Evolutionary conservation across 2,113 vertebrate genomes (phyloP).

Genomic region (Scatophagus argus): DNA sequence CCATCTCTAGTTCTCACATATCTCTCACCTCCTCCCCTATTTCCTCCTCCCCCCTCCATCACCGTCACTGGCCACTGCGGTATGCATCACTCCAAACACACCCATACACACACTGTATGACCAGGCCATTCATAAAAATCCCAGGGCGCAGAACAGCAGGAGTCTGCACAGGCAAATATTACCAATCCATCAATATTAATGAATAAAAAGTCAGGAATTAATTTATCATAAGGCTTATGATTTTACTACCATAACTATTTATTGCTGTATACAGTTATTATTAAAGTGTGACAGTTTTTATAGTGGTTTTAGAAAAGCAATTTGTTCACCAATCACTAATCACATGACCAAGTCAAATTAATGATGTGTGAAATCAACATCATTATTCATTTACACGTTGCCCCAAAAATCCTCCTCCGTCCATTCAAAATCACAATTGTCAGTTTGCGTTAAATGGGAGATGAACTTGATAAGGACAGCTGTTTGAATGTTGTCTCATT

Average conservation of each 20-base stretch:
- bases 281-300: too few relatives aligned
- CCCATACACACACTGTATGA: conserved; percentile 21
- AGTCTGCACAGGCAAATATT: not conserved
- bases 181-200: not conserved
- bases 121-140: conserved; percentile 57
- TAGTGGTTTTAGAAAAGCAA: too few relatives aligned
- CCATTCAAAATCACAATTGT: too few relatives aligned
- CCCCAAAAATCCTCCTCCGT: too few relatives aligned
- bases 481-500: too few relatives aligned
- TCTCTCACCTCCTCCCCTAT: not conserved
- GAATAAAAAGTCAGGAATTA: too few relatives aligned
- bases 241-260: not conserved
- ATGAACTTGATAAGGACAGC: too few relatives aligned
- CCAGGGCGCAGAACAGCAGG: not conserved
- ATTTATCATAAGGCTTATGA: not conserved
- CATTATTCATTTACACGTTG: too few relatives aligned
- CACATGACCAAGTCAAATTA: too few relatives aligned
- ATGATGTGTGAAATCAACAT: too few relatives aligned
- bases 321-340: too few relatives aligned
- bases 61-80: conserved; percentile 47
- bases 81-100: conserved; percentile 34
- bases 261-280: not conserved
- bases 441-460: too few relatives aligned
- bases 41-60: conserved; percentile 22
- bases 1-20: conserved; percentile 8